Evolutionary conservation across 2,888 invertebrate species (phyloP).

Genomic region (Catocala nupta): DNA sequence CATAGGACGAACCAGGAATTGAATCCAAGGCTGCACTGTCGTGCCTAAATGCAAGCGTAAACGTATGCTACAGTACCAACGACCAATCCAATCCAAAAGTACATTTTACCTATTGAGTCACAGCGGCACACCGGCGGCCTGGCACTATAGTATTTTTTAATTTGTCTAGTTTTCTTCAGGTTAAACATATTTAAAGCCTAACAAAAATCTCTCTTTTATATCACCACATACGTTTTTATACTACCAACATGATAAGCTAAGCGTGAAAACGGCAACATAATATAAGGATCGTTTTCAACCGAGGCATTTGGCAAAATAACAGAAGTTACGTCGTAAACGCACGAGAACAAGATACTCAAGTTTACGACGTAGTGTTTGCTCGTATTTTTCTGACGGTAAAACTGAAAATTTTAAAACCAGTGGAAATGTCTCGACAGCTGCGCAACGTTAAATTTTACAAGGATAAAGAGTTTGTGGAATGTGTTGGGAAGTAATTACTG

Average conservation of each 20-base stretch:
- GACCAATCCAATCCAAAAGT: no score
- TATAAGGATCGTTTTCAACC: not conserved
- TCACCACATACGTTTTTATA: not conserved
- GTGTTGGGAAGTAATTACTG: conserved; percentile 10
- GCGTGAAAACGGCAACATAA: conserved; percentile 3
- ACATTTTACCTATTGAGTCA: no score
- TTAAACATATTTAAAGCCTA: no score
- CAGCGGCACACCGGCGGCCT: no score
- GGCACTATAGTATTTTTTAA: no score
- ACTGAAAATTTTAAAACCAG: conserved; percentile 70
- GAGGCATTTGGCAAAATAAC: conserved; percentile 20
- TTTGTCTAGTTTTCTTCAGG: no score
- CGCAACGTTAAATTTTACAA: conserved; percentile 56
- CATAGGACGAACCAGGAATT: no score
- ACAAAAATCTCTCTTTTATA: no score
- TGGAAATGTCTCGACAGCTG: conserved; percentile 74
- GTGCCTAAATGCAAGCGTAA: no score
- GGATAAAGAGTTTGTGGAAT: conserved; percentile 51
- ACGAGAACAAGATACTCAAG: conserved; percentile 30
- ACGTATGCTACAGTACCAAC: no score
- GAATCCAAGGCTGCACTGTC: no score
- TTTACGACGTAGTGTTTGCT: conserved; percentile 46
- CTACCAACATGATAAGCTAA: conserved; percentile 1
- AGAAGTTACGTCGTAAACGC: conserved; percentile 15
- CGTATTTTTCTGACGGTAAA: conserved; percentile 68